Conservation (phyloP, 2,888 invertebrate genomes). For the Apodemia zela region DNA sequence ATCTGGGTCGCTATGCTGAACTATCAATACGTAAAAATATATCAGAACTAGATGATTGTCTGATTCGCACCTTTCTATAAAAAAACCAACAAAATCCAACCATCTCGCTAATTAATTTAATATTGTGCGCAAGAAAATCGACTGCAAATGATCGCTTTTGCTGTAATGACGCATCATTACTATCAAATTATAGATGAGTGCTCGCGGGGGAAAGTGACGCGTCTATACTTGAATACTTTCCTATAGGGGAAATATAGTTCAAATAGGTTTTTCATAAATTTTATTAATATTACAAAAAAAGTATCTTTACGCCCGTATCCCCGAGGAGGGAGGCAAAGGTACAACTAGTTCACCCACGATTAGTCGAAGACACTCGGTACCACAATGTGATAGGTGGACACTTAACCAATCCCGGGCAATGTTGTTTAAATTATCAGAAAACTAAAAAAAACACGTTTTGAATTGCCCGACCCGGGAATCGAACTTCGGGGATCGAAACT, state of each 20-base stretch:
- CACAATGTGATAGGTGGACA: too few species aligned
- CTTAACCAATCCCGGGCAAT: too few species aligned
- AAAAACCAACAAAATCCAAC: neutral
- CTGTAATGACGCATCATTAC: conserved; percentile 44
- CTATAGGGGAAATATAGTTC: conserved; percentile 1
- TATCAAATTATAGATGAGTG: conserved; percentile 37
- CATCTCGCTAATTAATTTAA: conserved; percentile 28
- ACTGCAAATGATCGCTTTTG: conserved; percentile 27
- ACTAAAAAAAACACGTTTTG: too few species aligned
- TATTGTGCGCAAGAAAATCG: conserved; percentile 28
- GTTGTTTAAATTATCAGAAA: too few species aligned
- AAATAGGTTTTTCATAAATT: neutral
- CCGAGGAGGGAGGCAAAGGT: too few species aligned
- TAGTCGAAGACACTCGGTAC: too few species aligned
- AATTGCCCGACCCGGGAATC: too few species aligned
- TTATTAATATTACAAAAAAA: too few species aligned
- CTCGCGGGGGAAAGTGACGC: conserved; percentile 5
- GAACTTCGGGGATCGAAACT: too few species aligned
- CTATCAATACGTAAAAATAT: neutral
- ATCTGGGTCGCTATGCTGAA: too few species aligned
- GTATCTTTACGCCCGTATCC: too few species aligned
- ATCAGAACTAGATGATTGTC: neutral
- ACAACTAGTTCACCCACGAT: too few species aligned
- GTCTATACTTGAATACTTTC: neutral
- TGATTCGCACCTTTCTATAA: neutral